These are phyloP conservation scores for Aix galericulata DNA, from an alignment of 2,113 vertebrate species.

Conservation along the genomic window DNA sequence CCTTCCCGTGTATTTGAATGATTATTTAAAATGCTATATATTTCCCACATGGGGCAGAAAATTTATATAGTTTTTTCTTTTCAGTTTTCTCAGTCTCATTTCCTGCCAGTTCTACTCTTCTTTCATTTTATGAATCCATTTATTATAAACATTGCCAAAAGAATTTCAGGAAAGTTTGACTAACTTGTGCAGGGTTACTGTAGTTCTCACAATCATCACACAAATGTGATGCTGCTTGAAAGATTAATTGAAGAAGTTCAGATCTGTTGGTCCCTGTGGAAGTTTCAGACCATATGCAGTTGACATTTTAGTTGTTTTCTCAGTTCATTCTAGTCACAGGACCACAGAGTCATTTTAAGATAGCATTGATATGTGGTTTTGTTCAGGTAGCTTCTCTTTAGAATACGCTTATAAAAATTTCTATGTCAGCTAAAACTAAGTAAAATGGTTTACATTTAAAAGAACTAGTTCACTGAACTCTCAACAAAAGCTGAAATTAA, in stretches of 20 bases:
- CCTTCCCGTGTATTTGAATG: neutral
- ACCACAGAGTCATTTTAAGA: neutral
- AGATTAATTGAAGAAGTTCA: conserved; percentile 1
- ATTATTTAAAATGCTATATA: neutral
- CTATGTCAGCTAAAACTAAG: neutral
- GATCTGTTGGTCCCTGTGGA: neutral
- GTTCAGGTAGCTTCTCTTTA: neutral
- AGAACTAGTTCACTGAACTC: neutral
- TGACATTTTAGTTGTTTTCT: conserved; percentile 19
- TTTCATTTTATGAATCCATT: neutral
- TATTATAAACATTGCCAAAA: neutral
- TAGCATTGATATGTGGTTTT: neutral
- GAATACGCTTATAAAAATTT: neutral
- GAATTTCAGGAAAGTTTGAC: neutral
- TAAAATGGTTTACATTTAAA: neutral
- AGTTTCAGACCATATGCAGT: neutral
- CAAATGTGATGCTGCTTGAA: neutral
- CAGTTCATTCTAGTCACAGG: neutral
- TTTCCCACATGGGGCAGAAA: neutral
- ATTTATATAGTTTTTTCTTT: neutral
- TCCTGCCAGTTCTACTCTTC: neutral
- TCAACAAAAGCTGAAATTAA: neutral
- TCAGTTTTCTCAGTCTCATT: neutral
- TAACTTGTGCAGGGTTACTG: neutral
- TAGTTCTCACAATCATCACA: neutral